Percentiles rank a stretch among this genome's conserved stretches.
phyloP scores from a whole-genome alignment of 2,113 vertebrate species.

The Phalacrocorax aristotelis region DNA sequence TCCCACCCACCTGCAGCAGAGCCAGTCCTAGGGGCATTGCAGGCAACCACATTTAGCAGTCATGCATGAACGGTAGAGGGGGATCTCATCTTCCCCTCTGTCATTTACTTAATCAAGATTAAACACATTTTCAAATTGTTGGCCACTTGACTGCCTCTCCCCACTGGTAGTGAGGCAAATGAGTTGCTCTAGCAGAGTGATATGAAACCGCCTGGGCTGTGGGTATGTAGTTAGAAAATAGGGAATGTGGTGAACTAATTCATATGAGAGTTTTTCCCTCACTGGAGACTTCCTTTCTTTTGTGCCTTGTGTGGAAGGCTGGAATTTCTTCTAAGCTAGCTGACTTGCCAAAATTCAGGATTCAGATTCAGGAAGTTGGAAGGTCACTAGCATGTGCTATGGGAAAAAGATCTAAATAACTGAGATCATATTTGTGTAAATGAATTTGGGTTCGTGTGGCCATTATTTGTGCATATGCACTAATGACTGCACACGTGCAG shows the following conservation, averaged over 20 bases:
- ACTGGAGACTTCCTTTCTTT: background rate
- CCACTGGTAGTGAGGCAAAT: background rate
- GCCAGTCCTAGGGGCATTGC: background rate
- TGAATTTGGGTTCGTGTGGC: background rate
- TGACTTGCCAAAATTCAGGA: background rate
- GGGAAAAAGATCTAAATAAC: background rate
- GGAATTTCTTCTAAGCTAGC: background rate
- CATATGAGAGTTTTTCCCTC: background rate
- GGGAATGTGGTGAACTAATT: background rate
- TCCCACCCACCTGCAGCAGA: background rate
- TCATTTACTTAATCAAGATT: constrained; percentile 59
- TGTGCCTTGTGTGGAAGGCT: background rate
- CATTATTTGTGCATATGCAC: background rate
- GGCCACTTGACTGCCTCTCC: constrained; percentile 19
- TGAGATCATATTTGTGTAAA: background rate
- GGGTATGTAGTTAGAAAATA: background rate
- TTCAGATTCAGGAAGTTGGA: background rate
- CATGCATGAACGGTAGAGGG: background rate
- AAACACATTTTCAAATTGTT: constrained; percentile 32
- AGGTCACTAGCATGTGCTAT: background rate
- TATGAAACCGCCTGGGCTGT: background rate
- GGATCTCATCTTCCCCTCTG: constrained; percentile 17
- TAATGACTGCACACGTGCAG: background rate
- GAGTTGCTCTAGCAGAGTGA: background rate
- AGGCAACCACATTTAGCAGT: background rate